These are phyloP conservation scores for Molossus alvarezi DNA, from an alignment of 2,797 vertebrate species.

Conservation along the genomic window DNA sequence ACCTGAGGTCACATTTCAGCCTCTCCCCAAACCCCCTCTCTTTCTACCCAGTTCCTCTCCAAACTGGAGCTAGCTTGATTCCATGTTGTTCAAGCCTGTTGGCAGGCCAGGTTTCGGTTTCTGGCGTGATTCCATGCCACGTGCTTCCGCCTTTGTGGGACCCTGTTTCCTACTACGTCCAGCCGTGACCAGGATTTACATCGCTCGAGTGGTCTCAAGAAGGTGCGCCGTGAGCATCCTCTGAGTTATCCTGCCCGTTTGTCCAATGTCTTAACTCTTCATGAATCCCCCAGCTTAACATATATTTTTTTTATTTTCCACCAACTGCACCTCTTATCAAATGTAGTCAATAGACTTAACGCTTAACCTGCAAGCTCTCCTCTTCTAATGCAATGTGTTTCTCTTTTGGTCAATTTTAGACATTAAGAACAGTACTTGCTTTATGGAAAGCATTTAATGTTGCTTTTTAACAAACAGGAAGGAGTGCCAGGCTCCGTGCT, in stretches of 20 bases:
- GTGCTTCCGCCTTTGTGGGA: background rate
- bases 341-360: constrained; percentile 23
- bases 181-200: background rate
- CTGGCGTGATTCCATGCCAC: background rate
- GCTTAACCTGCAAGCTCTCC: constrained; percentile 63
- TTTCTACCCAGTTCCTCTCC: background rate
- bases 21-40: background rate
- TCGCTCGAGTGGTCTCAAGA: background rate
- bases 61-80: background rate
- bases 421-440: constrained; percentile 66
- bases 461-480: constrained; percentile 68
- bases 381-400: constrained; percentile 62
- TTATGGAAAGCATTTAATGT: constrained; percentile 62
- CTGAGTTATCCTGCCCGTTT: background rate
- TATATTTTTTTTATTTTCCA: constrained; percentile 51
- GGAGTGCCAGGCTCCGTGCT: background rate
- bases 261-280: constrained; percentile 8
- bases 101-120: background rate
- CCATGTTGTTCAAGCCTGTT: background rate
- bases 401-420: constrained; percentile 67
- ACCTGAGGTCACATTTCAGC: no score
- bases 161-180: background rate
- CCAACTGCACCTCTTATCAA: constrained; percentile 66
- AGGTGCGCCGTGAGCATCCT: background rate
- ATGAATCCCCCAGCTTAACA: constrained; percentile 5